phyloP scores from a whole-genome alignment of 2,888 invertebrate species.

The Ormia ochracea region DNA sequence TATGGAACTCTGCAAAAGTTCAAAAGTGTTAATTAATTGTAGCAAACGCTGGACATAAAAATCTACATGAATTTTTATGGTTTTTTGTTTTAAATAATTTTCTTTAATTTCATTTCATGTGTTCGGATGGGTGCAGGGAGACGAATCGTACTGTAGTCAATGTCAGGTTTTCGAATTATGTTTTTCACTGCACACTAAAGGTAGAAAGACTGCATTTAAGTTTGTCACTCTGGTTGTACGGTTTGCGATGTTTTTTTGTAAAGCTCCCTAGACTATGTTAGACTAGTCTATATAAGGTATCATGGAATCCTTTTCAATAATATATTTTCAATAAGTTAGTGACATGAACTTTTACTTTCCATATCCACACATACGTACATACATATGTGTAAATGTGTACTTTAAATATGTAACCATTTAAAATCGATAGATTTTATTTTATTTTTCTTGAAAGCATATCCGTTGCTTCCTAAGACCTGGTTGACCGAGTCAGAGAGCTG shows the following conservation, averaged over 20 bases:
- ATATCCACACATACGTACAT: too few species aligned
- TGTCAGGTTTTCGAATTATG: background rate
- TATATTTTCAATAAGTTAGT: too few species aligned
- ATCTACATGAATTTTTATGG: conserved; percentile 21
- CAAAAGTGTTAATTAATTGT: conserved; percentile 64
- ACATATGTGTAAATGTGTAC: too few species aligned
- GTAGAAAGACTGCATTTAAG: background rate
- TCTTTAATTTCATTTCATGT: conserved; percentile 11
- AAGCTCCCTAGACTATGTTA: too few species aligned
- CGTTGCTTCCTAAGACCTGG: too few species aligned
- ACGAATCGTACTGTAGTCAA: background rate
- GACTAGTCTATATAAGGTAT: too few species aligned
- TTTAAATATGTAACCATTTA: too few species aligned
- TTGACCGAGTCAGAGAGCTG: too few species aligned
- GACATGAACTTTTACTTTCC: too few species aligned
- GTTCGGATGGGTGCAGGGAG: background rate
- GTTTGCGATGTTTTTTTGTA: background rate
- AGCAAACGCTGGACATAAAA: conserved; percentile 50
- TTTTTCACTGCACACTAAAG: background rate
- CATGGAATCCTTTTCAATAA: too few species aligned
- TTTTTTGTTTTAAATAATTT: conserved; percentile 17
- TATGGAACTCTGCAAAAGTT: conserved; percentile 40
- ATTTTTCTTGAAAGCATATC: too few species aligned
- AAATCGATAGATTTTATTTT: too few species aligned
- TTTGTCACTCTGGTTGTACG: background rate